Conservation (phyloP, 2,797 vertebrate genomes). For the Cryptoblepharus egeriae region DNA sequence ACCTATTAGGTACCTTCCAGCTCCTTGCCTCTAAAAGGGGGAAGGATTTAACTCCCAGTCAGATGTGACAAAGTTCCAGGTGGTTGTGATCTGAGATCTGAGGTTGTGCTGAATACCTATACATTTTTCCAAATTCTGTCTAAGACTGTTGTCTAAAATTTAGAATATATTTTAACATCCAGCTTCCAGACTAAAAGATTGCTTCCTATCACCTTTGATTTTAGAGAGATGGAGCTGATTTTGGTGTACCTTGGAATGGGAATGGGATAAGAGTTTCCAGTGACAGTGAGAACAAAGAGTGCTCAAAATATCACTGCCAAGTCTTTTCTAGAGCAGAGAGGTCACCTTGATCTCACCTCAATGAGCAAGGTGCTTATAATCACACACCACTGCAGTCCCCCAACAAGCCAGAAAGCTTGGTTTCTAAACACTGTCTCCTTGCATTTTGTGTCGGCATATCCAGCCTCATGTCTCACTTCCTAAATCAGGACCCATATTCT, state of each 20-base stretch:
- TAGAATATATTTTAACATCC: not conserved
- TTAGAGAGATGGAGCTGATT: not conserved
- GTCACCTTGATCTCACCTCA: not conserved
- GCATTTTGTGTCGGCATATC: not conserved
- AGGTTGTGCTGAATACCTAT: not conserved
- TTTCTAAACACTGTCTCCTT: no score
- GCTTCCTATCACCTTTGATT: not conserved
- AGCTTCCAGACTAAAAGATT: not conserved
- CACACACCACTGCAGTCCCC: not conserved
- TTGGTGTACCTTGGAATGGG: not conserved
- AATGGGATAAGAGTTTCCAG: not conserved
- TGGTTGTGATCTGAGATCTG: not conserved
- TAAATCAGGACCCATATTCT: slow-evolving; percentile 2
- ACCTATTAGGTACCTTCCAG: no score
- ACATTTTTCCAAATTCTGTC: not conserved
- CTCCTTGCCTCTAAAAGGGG: no score
- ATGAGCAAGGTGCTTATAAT: not conserved
- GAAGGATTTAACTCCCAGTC: not conserved
- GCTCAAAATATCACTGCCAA: not conserved
- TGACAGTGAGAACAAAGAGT: slow-evolving; percentile 1
- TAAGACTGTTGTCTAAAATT: not conserved
- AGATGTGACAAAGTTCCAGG: not conserved
- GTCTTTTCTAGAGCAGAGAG: not conserved
- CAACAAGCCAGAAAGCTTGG: not conserved
- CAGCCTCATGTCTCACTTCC: not conserved